Conservation (phyloP, 1,140 invertebrate species). For the Nebria ingens region DNA sequence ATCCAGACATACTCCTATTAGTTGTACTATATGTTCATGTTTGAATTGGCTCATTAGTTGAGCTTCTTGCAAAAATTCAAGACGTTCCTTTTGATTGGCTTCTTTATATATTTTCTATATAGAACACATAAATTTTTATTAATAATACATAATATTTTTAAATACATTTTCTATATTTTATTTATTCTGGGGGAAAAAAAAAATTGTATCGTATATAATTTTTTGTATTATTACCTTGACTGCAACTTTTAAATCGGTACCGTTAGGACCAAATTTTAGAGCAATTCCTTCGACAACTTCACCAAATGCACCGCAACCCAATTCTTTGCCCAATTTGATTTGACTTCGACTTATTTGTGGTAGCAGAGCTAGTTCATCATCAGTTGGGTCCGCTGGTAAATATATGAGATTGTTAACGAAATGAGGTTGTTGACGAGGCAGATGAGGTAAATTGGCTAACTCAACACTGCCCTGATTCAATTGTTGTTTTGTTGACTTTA, state of each 20-base stretch:
- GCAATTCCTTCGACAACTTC: conserved; percentile 89
- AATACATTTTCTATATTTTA: background rate
- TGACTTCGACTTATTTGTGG: conserved; percentile 61
- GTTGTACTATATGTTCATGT: conserved; percentile 86
- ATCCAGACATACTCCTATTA: conserved; percentile 90
- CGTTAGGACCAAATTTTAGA: conserved; percentile 46
- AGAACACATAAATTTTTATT: conserved; percentile 12
- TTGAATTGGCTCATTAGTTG: conserved; percentile 95
- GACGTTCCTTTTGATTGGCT: conserved; percentile 82
- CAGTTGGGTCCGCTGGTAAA: conserved; percentile 38
- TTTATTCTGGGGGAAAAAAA: background rate
- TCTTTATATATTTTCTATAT: conserved; percentile 79
- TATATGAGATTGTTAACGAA: conserved; percentile 77
- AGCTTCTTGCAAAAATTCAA: conserved; percentile 93
- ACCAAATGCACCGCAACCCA: conserved; percentile 94
- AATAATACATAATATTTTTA: background rate
- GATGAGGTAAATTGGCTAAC: conserved; percentile 74
- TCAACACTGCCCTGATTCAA: conserved; percentile 65
- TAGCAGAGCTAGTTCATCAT: conserved; percentile 59
- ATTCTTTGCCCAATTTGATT: conserved; percentile 74
- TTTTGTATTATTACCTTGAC: conserved; percentile 56
- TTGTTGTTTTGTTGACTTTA: conserved; percentile 29
- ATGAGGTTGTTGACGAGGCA: conserved; percentile 61
- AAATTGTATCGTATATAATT: background rate
- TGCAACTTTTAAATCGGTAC: conserved; percentile 57